A percentile compares a stretch with the other conserved stretches of the same genome.
These are phyloP conservation scores for Drosophila funebris DNA, from an alignment of 1,140 invertebrate genomes.

Conservation along the genomic window DNA sequence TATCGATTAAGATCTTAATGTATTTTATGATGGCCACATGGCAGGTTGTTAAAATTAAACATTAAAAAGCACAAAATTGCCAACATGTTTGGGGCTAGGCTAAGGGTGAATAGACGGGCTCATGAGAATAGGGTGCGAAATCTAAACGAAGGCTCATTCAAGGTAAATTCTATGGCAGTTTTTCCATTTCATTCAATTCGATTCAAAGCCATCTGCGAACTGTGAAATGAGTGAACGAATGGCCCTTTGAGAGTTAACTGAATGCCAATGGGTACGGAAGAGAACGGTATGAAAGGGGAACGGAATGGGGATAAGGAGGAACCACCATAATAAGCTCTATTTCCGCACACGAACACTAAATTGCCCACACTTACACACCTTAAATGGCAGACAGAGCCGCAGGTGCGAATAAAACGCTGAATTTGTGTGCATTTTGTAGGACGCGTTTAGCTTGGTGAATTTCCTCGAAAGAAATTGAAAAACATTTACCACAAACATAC, in stretches of 20 bases:
- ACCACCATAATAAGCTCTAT: slow-evolving; percentile 68
- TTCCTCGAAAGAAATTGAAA: slow-evolving; percentile 63
- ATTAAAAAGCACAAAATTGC: slow-evolving; percentile 44
- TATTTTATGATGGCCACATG: neutral
- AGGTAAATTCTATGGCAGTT: slow-evolving; percentile 62
- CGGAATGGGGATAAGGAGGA: neutral
- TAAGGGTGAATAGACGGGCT: slow-evolving; percentile 29
- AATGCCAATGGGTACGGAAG: slow-evolving; percentile 21
- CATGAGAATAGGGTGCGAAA: slow-evolving; percentile 66
- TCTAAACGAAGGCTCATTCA: slow-evolving; percentile 67
- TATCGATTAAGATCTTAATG: slow-evolving; percentile 25
- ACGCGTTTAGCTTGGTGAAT: slow-evolving; percentile 39
- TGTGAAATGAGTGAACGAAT: slow-evolving; percentile 60
- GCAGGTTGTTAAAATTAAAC: neutral
- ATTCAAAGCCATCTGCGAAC: slow-evolving; percentile 72
- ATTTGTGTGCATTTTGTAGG: slow-evolving; percentile 72
- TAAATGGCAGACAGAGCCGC: slow-evolving; percentile 37
- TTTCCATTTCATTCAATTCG: slow-evolving; percentile 67
- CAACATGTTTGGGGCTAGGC: slow-evolving; percentile 30
- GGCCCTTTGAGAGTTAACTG: slow-evolving; percentile 38
- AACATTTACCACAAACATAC: slow-evolving; percentile 77
- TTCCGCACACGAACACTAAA: slow-evolving; percentile 58
- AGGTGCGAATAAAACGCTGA: slow-evolving; percentile 76
- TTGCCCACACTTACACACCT: slow-evolving; percentile 47
- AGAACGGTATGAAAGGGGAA: neutral